Base-by-base conservation (phyloP, 2,888 invertebrate species). In the Limnephilus auricula region DNA sequence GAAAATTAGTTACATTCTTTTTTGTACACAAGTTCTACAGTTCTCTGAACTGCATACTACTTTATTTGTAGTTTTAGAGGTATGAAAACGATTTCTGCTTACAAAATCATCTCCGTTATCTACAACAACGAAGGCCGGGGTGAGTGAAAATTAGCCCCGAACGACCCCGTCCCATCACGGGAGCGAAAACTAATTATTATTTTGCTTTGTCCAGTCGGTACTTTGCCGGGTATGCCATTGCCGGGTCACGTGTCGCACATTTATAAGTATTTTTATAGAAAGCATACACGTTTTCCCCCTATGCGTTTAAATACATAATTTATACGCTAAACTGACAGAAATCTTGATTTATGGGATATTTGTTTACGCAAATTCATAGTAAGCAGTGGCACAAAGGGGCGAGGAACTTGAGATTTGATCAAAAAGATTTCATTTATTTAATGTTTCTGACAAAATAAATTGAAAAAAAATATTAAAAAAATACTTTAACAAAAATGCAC, bases 251-350 rank as follows among this genome's bases (percentile, higher is more conserved):
- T 89, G 89, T 89, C 91, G 65, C 40, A 15, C 83, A 82, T 90
- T 90, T 87, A 65, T 65, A 90, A 79, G 87, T 87, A 87, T 40
- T 91, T 91, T 91, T 90, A 91, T 91, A 50, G 78, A 40, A 90
- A 87, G n/a, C 31, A 88, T 79, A 87, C 90, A 90, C 91, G 91
- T 88, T 85, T 30, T 30, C 30, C 40, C 40, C 40, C n/a, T n/a
- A 85, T 40, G 25, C 45, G n/a, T 18, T 40, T 40, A 45, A 85
- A 85, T 85, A 85, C 40, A 85, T 40, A 85, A 85, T 85, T 85
- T 40, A 85, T 85, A 12, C 85, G n/a, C 40, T 85, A 37, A 85
- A 40, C 40, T 30, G 85, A 30, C 85, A 85, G 85, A 85, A 25
- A 85, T 40, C 40, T 85, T 30, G 40, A 85, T 85, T 84, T 85